Evolutionary conservation across 2,797 vertebrate species (phyloP), one percentile per base, ranked within the genome.

Genomic region (Menidia menidia): DNA sequence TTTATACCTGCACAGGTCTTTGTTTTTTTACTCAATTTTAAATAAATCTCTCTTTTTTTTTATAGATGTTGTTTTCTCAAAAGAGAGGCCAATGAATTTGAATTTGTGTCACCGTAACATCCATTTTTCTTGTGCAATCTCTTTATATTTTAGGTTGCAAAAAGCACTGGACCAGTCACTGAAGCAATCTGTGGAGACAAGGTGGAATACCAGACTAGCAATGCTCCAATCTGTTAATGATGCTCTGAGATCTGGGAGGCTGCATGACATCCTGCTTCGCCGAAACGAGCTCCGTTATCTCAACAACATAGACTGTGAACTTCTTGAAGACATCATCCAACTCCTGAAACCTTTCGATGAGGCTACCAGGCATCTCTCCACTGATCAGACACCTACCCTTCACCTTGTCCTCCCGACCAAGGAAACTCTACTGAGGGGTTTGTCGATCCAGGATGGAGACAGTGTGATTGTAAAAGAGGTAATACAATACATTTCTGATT

Each of bases 381-480:
- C 18, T 31, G 61, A 41, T 51, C 32, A 62, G 45, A 50, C 16
- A 51, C 60, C 48, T 6, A 43, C 48, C 2, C 35, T 52, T n/a
- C 43, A 60, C 43, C 58, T 60, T 3, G 16, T 33, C 41, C 61
- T 63, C 3, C 35, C 9, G 15, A 42, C 14, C 31, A 63, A 41
- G 60, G 33, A 12, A 51, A 62, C 14, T 7, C 60, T 52, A 1
- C 18, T 63, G 60, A 41, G 12, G 33, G 15, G 13, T n/a, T 42
- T 53, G 48, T 5, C 14, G 16, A 2, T 41, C 10, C 13, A 42
- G 19, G 13, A 52, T 53, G 48, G 35, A 48, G 43, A 33, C 43
- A 60, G 15, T n/a, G 61, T 42, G 4, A 53, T 31, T 64, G 25
- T 52, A 18, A 64, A 31, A 64, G 18, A 44, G 35, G 43, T 48